Evolutionary conservation across 2,888 invertebrate species (phyloP).

Genomic region (Petrolisthes manimaculis): DNA sequence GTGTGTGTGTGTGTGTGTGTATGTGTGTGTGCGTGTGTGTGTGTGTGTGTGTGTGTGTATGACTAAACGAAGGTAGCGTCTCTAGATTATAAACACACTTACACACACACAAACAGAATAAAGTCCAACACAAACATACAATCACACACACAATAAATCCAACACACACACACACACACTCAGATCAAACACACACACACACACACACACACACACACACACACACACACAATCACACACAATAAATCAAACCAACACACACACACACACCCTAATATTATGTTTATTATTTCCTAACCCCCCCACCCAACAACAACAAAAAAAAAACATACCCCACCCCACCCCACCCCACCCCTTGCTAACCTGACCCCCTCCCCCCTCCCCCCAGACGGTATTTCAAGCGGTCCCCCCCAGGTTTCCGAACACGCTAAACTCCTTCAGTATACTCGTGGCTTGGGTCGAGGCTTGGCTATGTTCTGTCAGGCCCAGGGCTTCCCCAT

Average conservation of each 20-base stretch:
- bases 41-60: background rate
- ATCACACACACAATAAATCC: no score
- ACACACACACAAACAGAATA: no score
- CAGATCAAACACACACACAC: no score
- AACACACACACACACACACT: no score
- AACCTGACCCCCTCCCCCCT: background rate
- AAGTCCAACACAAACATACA: no score
- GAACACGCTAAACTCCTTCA: background rate
- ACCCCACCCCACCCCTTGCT: background rate
- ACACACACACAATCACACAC: no score
- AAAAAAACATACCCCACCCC: background rate
- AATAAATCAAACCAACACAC: no score
- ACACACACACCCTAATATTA: background rate
- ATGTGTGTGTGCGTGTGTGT: constrained; percentile 3
- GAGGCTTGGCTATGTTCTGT: constrained; percentile 69
- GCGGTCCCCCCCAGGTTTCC: constrained; percentile 29
- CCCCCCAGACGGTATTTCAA: constrained; percentile 25
- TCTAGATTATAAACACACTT: background rate
- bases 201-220: no score
- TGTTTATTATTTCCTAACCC: background rate
- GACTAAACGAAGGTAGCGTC: background rate
- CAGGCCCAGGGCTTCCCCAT: constrained; percentile 74
- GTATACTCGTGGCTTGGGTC: constrained; percentile 59
- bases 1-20: background rate
- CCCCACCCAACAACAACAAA: background rate